phyloP scores from a whole-genome alignment of 2,797 vertebrate genomes.

The Clarias platycephalus region DNA sequence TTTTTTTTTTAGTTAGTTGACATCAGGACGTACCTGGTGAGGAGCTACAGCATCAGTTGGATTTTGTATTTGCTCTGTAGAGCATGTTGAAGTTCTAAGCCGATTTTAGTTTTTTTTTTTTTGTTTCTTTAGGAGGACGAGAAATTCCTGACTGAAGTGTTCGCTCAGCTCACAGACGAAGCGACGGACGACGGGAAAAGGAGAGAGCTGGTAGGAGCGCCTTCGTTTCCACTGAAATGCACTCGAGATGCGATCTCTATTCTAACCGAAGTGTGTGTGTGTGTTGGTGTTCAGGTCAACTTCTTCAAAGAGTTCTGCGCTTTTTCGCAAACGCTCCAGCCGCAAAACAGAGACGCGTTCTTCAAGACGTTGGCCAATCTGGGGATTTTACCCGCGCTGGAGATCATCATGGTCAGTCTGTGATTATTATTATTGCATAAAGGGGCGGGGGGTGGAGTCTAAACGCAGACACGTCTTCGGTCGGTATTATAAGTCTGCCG shows the following conservation, averaged over 20 bases:
- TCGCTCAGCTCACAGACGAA: slow-evolving; percentile 98
- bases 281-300: slow-evolving; percentile 71
- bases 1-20: too few species aligned
- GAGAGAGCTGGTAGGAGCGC: slow-evolving; percentile 83
- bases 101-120: background rate
- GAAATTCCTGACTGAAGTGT: slow-evolving; percentile 97
- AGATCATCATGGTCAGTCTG: slow-evolving; percentile 80
- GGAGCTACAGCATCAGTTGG: background rate
- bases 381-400: slow-evolving; percentile 83
- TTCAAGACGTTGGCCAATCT: slow-evolving; percentile 84
- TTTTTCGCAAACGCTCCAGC: slow-evolving; percentile 82
- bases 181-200: slow-evolving; percentile 94
- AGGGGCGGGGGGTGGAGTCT: background rate
- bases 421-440: too few species aligned
- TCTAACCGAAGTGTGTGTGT: background rate
- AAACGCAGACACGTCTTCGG: background rate
- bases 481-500: background rate
- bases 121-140: slow-evolving; percentile 85
- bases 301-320: slow-evolving; percentile 86
- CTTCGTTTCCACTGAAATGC: background rate
- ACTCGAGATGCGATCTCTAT: background rate
- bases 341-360: slow-evolving; percentile 83
- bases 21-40: background rate
- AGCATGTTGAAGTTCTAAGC: background rate
- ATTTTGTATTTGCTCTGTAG: background rate